phyloP scores from a whole-genome alignment of 2,797 vertebrate genomes.

The Thripadectes ignobilis region DNA sequence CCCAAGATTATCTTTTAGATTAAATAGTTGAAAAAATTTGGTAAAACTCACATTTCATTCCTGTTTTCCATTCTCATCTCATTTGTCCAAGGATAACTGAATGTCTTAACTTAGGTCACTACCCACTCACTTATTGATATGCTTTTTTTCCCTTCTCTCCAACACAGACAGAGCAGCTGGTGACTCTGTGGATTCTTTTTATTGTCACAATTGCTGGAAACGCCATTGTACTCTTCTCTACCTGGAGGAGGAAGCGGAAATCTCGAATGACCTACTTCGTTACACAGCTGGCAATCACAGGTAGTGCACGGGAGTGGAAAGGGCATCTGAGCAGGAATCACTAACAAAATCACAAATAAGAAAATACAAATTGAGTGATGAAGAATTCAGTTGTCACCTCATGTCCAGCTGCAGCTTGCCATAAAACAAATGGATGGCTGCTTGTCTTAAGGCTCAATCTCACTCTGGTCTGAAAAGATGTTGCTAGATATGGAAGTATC shows the following conservation, averaged over 20 bases:
- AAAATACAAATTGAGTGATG: background rate
- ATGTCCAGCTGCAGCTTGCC: background rate
- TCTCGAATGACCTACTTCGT: slow-evolving; percentile 83
- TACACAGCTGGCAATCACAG: slow-evolving; percentile 80
- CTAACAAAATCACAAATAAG: background rate
- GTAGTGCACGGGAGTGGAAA: slow-evolving; percentile 34
- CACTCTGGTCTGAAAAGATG: background rate
- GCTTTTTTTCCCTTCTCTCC: background rate
- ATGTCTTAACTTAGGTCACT: background rate
- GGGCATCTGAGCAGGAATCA: background rate
- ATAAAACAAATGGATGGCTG: background rate
- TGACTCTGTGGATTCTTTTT: slow-evolving; percentile 81
- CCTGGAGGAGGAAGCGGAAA: slow-evolving; percentile 75
- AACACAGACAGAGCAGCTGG: slow-evolving; percentile 77
- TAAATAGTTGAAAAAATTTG: background rate
- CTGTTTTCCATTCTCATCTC: background rate
- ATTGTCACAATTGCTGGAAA: slow-evolving; percentile 77
- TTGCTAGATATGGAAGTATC: background rate
- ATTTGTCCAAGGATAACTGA: background rate
- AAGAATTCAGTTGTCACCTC: background rate
- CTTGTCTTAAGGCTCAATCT: background rate
- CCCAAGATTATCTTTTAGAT: background rate
- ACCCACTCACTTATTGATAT: rapidly evolving
- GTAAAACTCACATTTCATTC: background rate
- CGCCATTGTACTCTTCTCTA: slow-evolving; percentile 72